phyloP scores from a whole-genome alignment of 2,888 invertebrate species.

The Eupithecia insigniata region DNA sequence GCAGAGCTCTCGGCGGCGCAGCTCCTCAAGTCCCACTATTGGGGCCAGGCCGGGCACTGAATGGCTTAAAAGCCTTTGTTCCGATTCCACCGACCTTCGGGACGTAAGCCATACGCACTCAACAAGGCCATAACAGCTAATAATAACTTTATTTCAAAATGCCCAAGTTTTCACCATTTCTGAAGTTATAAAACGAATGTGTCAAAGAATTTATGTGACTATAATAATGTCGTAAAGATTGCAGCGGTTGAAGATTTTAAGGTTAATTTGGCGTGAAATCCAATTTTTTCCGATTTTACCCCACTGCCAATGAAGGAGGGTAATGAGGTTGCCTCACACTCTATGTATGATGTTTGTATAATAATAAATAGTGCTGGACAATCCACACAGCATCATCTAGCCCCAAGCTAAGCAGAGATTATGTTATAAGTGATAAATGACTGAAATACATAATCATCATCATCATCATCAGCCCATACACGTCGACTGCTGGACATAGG shows the following conservation, averaged over 20 bases:
- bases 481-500: too few species aligned
- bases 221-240: neutral
- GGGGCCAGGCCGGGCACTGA: neutral
- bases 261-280: neutral
- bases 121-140: neutral
- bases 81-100: neutral
- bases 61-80: neutral
- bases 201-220: neutral
- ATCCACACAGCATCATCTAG: too few species aligned
- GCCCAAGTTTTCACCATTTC: conserved; percentile 2
- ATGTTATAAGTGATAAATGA: too few species aligned
- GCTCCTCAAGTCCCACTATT: neutral
- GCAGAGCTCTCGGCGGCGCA: too few species aligned
- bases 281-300: too few species aligned
- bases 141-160: neutral
- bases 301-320: too few species aligned
- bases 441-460: too few species aligned
- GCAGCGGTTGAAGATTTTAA: neutral
- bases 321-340: too few species aligned
- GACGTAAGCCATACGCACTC: neutral
- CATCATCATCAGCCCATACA: too few species aligned
- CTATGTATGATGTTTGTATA: too few species aligned
- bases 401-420: too few species aligned
- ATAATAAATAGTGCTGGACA: too few species aligned
- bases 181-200: neutral